phyloP scores from a whole-genome alignment of 2,888 invertebrate genomes.

The Pammene fasciana region DNA sequence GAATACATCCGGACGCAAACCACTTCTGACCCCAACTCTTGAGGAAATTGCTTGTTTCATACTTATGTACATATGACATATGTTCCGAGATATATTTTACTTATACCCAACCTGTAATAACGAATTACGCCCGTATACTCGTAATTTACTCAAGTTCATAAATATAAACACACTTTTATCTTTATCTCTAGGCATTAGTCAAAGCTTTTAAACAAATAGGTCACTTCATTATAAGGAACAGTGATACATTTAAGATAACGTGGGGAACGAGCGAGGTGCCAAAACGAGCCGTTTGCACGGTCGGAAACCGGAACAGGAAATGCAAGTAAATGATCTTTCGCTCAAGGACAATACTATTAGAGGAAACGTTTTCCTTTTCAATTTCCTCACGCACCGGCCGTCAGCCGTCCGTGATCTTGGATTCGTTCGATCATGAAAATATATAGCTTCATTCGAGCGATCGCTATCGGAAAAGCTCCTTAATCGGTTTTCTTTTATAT shows the following conservation, averaged over 20 bases:
- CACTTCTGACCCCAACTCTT: conserved; percentile 21
- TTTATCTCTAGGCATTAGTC: neutral
- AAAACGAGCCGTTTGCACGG: conserved; percentile 39
- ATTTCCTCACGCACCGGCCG: conserved; percentile 78
- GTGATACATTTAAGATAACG: neutral
- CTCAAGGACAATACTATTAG: conserved; percentile 68
- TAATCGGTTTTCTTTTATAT: conserved; percentile 83
- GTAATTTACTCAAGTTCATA: neutral
- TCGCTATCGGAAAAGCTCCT: conserved; percentile 81
- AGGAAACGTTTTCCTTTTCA: conserved; percentile 75
- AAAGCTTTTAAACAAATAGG: neutral
- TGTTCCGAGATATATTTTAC: neutral
- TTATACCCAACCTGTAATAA: neutral
- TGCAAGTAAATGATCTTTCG: conserved; percentile 58
- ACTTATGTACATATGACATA: conserved; percentile 6
- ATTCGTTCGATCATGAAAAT: conserved; percentile 82
- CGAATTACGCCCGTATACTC: neutral
- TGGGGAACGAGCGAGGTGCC: conserved; percentile 27
- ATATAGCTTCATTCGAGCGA: conserved; percentile 81
- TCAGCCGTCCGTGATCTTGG: conserved; percentile 78
- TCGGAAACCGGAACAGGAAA: conserved; percentile 49
- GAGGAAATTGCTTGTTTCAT: conserved; percentile 11
- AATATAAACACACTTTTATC: neutral
- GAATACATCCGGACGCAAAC: conserved; percentile 34
- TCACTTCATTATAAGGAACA: conserved; percentile 8